Evolutionary conservation across 1,140 invertebrate species (phyloP), one percentile per base, ranked within the genome.

Genomic region (Latrodectus geometricus): DNA sequence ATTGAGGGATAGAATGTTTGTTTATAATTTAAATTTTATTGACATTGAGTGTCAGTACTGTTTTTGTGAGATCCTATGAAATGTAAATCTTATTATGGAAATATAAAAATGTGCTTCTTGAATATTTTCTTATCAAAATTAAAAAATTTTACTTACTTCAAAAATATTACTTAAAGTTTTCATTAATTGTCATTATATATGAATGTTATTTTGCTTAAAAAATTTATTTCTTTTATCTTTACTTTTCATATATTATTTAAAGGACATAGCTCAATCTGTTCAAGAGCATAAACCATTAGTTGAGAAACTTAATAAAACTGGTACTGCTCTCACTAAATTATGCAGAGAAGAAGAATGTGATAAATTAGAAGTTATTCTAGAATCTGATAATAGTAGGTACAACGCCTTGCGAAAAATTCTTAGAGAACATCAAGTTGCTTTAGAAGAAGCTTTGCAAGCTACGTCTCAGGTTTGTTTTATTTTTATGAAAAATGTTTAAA

Each of bases 241-340:
- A 4, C 11, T 61, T 17, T 68, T 72, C 9, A 35, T 35, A 35
- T 35, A 35, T 35, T 35, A 35, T 35, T 83, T 78, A 4, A 35
- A 88, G 87, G 94, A 95, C 89, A 93, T 98, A 48, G 92, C 98
- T 68, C 96, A 98, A 90, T 96, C 96, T 54, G 96, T 98, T 78
- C 94, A 94, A 88, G 97, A 98, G 89, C 97, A 99, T 90, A 97
- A 97, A 90, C 97, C 98, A 3, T 91, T 98, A 15, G 93, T 99
- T 7, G 97, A 99, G 89, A 97, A 98, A 91, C 93, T 99, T 15
- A 98, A 98, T 90, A 98, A 99, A 91, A 99, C 98, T 8, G 93
- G 97, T 0, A 95, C 96, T 89, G 97, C 97, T 56, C 91, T 99
- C 0, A 93, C 96, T 8, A 94, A 94, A 68, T 92, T 99, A 0